phyloP scores from a whole-genome alignment of 2,888 invertebrate species.

The Pecten maximus region DNA sequence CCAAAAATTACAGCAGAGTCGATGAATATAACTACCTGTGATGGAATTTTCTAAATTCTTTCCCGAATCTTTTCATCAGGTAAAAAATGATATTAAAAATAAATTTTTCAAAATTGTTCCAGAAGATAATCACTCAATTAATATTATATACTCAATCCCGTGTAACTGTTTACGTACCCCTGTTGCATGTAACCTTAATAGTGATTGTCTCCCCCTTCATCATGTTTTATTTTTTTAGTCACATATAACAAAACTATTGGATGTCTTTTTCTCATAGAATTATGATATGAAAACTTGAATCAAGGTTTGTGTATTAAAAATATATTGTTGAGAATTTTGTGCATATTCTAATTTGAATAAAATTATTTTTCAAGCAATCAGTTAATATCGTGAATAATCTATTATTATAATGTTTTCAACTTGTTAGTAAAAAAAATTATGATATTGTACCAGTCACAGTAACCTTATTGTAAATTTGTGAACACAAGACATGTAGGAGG shows the following conservation, averaged over 20 bases:
- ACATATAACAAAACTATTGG: neutral
- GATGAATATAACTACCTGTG: no score
- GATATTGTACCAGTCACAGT: neutral
- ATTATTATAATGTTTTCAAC: no score
- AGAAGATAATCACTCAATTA: no score
- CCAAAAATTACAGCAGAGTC: no score
- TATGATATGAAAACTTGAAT: neutral
- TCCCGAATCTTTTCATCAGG: no score
- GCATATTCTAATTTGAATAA: no score
- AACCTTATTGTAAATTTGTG: slow-evolving; percentile 47
- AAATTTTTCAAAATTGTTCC: no score
- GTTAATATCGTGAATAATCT: no score
- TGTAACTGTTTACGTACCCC: neutral
- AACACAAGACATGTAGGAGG: neutral
- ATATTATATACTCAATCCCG: neutral
- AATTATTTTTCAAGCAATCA: no score
- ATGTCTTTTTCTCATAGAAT: neutral
- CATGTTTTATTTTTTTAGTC: neutral
- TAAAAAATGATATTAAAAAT: no score
- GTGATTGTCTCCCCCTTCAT: neutral
- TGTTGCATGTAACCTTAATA: neutral
- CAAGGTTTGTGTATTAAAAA: neutral
- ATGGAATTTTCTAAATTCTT: no score
- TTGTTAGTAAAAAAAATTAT: neutral
- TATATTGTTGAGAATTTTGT: neutral